Base-by-base conservation (phyloP, 1,140 invertebrate genomes). In the Musca vetustissima region DNA sequence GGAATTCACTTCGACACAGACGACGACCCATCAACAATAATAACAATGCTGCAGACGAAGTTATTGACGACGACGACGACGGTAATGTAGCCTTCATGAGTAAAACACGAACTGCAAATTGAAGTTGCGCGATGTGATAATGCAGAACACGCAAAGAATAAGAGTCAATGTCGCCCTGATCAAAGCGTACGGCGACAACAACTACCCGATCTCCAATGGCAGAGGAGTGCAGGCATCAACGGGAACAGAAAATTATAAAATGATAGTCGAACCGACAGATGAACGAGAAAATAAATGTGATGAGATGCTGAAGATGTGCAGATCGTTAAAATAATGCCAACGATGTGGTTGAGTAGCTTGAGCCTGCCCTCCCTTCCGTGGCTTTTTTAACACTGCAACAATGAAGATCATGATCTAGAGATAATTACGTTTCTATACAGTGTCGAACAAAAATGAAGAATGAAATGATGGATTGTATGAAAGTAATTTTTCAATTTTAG, bases 121-220 rank as follows among this genome's bases (percentile, higher is more conserved):
- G n/a, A 59, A 36, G 7, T 61, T 61, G 57, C 28, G 28, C 32
- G 36, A 61, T 36, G 36, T 61, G 57, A 61, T 61, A 61, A 61
- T 36, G 36, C 57, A 61, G 57, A 61, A 28, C 57, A 61, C 57
- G 57, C 57, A 61, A 61, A 32, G 36, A 61, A 28, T 36, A 61
- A 61, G 43, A 61, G 57, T 61, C 57, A 61, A 61, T 61, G 57
- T 61, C 57, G 57, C 57, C 57, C 36, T 61, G 57, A 61, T 61
- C 57, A 61, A 61, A 61, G 57, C 36, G 11, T 61, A 28, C 17
- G 36, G 32, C 57, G 15, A 36, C n/a, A 61, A 52, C 36, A 43
- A 43, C 36, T 43, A 43, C 36, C 13, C 1, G 36, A 4, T 43
- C 6, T 13, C 11, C 36, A 43, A 43, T 11, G 36, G 13, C 36